A percentile compares a stretch with the other conserved stretches of the same genome.
Conservation (phyloP, 2,888 invertebrate genomes). For the Cantharis rufa region DNA sequence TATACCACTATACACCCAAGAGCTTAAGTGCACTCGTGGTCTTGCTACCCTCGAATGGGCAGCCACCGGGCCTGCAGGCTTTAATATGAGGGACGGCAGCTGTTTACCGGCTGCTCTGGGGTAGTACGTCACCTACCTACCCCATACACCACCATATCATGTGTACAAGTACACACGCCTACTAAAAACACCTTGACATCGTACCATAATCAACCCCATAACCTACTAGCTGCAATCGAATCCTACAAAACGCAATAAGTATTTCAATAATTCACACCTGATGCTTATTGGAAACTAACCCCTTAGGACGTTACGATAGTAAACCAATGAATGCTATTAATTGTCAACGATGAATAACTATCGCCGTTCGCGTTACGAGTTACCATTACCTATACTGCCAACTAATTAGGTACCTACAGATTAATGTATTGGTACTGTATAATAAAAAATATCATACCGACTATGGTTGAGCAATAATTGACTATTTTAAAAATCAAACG, state of each 20-base stretch:
- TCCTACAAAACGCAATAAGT: neutral
- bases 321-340: neutral
- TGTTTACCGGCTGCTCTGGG: conserved; percentile 47
- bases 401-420: neutral
- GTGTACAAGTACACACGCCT: conserved; percentile 35
- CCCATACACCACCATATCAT: conserved; percentile 31
- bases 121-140: conserved; percentile 42
- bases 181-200: conserved; percentile 34
- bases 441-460: no score
- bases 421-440: no score
- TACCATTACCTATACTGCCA: neutral
- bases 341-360: neutral
- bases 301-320: neutral
- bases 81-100: conserved; percentile 52
- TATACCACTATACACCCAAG: conserved; percentile 30
- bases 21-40: conserved; percentile 38
- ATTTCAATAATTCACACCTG: neutral
- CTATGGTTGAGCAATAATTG: no score
- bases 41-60: conserved; percentile 53
- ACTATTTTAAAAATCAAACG: neutral
- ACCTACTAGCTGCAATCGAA: conserved; percentile 36
- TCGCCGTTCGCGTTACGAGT: no score
- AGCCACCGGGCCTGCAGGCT: conserved; percentile 50
- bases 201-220: conserved; percentile 38
- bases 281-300: neutral